Evolutionary conservation across 2,888 invertebrate species (phyloP), one percentile per base, ranked within the genome.

Genomic region (Pandemis corylana): DNA sequence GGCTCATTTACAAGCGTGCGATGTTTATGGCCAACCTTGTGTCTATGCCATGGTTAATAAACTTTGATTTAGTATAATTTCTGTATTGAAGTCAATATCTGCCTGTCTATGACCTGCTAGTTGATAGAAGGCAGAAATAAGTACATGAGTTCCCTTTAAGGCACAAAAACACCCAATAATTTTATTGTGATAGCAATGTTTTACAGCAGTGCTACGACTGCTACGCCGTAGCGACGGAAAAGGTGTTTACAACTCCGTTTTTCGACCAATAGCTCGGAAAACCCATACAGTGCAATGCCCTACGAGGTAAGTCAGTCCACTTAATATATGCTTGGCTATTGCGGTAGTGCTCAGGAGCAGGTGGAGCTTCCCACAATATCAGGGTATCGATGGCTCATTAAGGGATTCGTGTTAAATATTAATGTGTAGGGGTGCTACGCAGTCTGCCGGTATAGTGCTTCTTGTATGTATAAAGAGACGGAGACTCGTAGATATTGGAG

Each of bases 331-430:
- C 69, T 51, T n/a, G 59, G 44, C 20, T 59, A 3, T 64, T 67
- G 46, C 53, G 28, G 46, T 68, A 67, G 68, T 72, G 65, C 65
- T 15, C 77, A 71, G 68, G 76, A 78, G 74, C 91, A 90, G 85
- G 84, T 89, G 90, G 76, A 79, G 77, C 79, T 82, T 91, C 89
- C 78, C 91, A 91, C 88, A 87, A 81, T 82, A 83, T 83, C 80
- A 84, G 79, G 79, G 83, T 84, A 89, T 87, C 87, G 87, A 84
- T 82, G 82, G 81, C 83, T 85, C 83, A 83, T 83, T 77, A 85
- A 86, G 88, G 87, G 81, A 85, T 85, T 84, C 85, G 79, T 80
- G 80, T 90, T 88, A 87, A 90, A 89, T 91, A 90, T 91, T 90
- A 86, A 90, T 85, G 53, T 65, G 59, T 63, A 15, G 66, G 68